These are phyloP conservation scores for Druon quercuslanigerum DNA, from an alignment of 1,140 invertebrate genomes.

Conservation along the genomic window DNA sequence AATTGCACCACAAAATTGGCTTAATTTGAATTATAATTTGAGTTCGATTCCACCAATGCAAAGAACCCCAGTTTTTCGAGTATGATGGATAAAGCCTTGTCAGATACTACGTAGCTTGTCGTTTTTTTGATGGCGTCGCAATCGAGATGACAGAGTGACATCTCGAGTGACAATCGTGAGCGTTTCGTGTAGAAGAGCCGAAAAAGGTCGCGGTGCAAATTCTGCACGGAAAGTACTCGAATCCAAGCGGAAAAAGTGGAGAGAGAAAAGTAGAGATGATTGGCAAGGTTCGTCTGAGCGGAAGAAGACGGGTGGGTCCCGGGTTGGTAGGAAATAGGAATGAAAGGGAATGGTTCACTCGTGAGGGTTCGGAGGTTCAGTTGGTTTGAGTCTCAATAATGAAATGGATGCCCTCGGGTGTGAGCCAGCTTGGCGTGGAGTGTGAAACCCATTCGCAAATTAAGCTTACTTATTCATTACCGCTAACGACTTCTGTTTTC, in stretches of 20 bases:
- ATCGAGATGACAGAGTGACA: background rate
- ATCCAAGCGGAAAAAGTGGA: background rate
- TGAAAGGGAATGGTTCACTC: slow-evolving; percentile 5
- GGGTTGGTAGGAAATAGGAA: slow-evolving; percentile 29
- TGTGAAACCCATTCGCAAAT: slow-evolving; percentile 71
- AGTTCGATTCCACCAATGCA: background rate
- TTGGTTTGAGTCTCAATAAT: slow-evolving; percentile 64
- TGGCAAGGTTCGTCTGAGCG: slow-evolving; percentile 6
- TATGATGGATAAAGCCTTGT: background rate
- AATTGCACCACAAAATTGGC: too few relatives aligned
- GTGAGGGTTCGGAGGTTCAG: slow-evolving; percentile 46
- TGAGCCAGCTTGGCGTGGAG: slow-evolving; percentile 50
- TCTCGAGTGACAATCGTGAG: slow-evolving; percentile 11
- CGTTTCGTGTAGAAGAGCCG: slow-evolving; percentile 7
- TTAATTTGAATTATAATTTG: background rate
- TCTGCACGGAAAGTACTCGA: background rate
- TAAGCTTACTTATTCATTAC: slow-evolving; percentile 72
- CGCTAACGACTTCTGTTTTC: slow-evolving; percentile 57
- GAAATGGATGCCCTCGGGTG: slow-evolving; percentile 68
- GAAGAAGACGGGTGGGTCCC: background rate
- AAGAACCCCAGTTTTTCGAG: background rate
- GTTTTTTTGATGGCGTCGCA: background rate
- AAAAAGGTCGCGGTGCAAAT: slow-evolving; percentile 8
- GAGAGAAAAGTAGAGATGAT: background rate
- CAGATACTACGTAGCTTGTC: background rate